Conservation (phyloP, 2,888 invertebrate genomes). For the Arge pagana region DNA sequence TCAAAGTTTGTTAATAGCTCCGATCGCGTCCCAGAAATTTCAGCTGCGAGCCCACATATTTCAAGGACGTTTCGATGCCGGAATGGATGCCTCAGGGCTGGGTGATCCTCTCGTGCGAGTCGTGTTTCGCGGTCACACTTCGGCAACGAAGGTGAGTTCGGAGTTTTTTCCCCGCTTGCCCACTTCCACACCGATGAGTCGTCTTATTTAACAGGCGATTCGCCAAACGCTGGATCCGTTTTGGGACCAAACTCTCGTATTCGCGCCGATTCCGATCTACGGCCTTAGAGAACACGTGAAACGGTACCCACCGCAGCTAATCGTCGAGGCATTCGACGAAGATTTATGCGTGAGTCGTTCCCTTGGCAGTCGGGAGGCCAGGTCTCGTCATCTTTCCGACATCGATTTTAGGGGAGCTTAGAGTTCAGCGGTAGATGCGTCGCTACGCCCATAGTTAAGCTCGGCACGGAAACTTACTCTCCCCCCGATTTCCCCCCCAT, state of each 20-base stretch:
- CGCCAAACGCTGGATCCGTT: slow-evolving; percentile 63
- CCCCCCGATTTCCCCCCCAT: slow-evolving; percentile 54
- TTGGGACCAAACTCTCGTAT: slow-evolving; percentile 66
- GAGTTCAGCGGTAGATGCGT: slow-evolving; percentile 60
- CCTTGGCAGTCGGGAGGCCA: neutral
- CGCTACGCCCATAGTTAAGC: slow-evolving; percentile 56
- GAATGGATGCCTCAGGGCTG: slow-evolving; percentile 61
- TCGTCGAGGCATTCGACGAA: slow-evolving; percentile 59
- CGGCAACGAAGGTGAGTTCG: slow-evolving; percentile 55
- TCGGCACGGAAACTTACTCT: slow-evolving; percentile 50
- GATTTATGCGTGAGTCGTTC: slow-evolving; percentile 55
- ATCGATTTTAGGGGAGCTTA: neutral
- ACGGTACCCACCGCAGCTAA: slow-evolving; percentile 54
- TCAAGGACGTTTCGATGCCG: slow-evolving; percentile 68
- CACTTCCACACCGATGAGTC: slow-evolving; percentile 32
- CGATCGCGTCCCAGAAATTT: slow-evolving; percentile 58
- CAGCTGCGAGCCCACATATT: slow-evolving; percentile 70
- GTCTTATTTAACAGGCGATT: slow-evolving; percentile 43
- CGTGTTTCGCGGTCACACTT: slow-evolving; percentile 53
- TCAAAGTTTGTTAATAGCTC: slow-evolving; percentile 44
- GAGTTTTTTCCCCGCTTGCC: slow-evolving; percentile 11
- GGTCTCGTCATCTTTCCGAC: neutral
- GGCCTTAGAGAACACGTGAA: slow-evolving; percentile 55
- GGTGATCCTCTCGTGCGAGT: slow-evolving; percentile 61
- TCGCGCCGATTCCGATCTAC: slow-evolving; percentile 57